These are phyloP conservation scores for Oxystoma pomonae DNA, from an alignment of 2,888 invertebrate genomes.

Conservation along the genomic window DNA sequence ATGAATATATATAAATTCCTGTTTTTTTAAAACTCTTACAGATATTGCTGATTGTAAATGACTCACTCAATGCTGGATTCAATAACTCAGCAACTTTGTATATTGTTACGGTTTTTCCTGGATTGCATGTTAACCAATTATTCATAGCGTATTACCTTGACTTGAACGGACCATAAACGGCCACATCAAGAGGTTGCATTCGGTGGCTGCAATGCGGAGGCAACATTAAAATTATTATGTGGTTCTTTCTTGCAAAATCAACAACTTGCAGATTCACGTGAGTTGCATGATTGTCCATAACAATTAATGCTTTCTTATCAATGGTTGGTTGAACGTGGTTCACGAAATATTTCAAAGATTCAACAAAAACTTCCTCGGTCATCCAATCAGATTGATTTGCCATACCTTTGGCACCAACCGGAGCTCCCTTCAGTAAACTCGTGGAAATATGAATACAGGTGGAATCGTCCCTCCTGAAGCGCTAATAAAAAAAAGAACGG, in stretches of 20 bases:
- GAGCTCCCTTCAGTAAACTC: conserved; percentile 7
- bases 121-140: conserved; percentile 19
- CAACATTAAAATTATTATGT: conserved; percentile 15
- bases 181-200: too few species aligned
- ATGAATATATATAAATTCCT: conserved; percentile 26
- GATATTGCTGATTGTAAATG: conserved; percentile 26
- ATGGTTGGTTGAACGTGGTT: conserved; percentile 14
- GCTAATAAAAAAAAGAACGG: conserved; percentile 7
- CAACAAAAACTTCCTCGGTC: conserved; percentile 12
- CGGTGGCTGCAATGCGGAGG: too few species aligned
- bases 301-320: conserved; percentile 12
- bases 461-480: conserved; percentile 13
- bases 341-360: too few species aligned
- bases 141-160: conserved; percentile 14
- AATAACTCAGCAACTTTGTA: conserved; percentile 21
- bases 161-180: conserved; percentile 18
- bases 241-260: conserved; percentile 12
- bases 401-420: conserved; percentile 9
- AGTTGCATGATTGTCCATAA: conserved; percentile 13
- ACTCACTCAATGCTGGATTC: conserved; percentile 16
- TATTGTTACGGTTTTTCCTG: conserved; percentile 20
- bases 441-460: conserved; percentile 10
- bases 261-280: conserved; percentile 6
- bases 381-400: conserved; percentile 15
- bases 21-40: conserved; percentile 22